phyloP scores from a whole-genome alignment of 2,797 vertebrate species.

The Euthynnus affinis region DNA sequence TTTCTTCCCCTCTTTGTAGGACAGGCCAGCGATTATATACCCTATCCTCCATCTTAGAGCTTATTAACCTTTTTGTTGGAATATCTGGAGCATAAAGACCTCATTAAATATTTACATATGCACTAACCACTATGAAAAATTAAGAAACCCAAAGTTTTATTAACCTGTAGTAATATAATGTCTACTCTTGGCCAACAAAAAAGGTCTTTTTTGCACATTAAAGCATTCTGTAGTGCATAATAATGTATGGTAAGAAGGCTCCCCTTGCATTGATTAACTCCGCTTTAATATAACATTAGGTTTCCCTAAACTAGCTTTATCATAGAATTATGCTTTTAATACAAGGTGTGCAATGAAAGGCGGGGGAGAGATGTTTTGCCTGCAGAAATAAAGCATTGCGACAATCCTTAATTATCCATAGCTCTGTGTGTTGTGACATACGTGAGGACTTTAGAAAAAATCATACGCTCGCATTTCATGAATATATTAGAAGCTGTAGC shows the following conservation, averaged over 20 bases:
- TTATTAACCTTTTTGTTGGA: conserved; percentile 87
- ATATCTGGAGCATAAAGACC: conserved; percentile 86
- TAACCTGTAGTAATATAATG: conserved; percentile 88
- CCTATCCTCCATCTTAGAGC: conserved; percentile 79
- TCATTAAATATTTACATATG: conserved; percentile 88
- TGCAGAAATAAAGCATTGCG: conserved; percentile 79
- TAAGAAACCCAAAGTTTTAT: conserved; percentile 87
- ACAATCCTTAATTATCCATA: conserved; percentile 78
- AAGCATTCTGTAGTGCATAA: conserved; percentile 82
- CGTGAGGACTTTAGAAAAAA: conserved; percentile 49
- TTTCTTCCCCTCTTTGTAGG: conserved; percentile 60
- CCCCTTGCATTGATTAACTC: conserved; percentile 83
- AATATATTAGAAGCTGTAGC: conserved; percentile 66
- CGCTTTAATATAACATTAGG: conserved; percentile 89
- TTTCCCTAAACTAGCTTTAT: conserved; percentile 87
- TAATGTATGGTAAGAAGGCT: conserved; percentile 85
- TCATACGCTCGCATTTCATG: conserved; percentile 66
- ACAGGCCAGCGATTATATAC: conserved; percentile 75
- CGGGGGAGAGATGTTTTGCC: conserved; percentile 72
- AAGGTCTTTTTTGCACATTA: conserved; percentile 82
- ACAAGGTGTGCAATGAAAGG: conserved; percentile 76
- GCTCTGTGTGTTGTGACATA: conserved; percentile 65
- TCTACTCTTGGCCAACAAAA: conserved; percentile 80
- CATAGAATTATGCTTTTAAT: conserved; percentile 85
- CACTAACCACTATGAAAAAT: conserved; percentile 87